Conservation (phyloP, 2,888 invertebrate genomes). For the Epistrophe eligans region DNA sequence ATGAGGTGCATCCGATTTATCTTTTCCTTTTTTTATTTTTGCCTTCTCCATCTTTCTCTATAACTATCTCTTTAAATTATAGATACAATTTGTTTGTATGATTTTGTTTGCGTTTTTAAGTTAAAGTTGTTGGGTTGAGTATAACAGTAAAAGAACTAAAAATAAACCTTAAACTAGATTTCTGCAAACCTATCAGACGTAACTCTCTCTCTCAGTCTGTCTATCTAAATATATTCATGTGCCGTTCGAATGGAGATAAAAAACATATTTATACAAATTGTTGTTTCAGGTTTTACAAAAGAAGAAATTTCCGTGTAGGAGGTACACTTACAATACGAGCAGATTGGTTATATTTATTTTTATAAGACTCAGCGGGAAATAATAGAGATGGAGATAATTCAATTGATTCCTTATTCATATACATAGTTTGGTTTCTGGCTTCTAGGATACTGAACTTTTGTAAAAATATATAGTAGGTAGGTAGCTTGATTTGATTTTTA, state of each 20-base stretch:
- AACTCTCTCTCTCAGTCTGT: too few relatives aligned
- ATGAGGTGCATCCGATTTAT: conserved; percentile 67
- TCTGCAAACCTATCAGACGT: conserved; percentile 9
- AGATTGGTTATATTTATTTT: background rate
- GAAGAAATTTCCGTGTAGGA: conserved; percentile 12
- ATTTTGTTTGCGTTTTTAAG: background rate
- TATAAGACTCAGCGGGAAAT: conserved; percentile 8
- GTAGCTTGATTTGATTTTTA: background rate
- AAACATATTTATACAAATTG: conserved; percentile 3
- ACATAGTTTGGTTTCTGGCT: background rate
- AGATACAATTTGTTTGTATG: conserved; percentile 41
- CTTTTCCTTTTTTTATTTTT: conserved; percentile 29
- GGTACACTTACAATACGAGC: background rate
- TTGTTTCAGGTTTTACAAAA: background rate
- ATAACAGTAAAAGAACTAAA: conserved; percentile 29
- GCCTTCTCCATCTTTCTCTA: background rate
- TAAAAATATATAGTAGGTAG: too few relatives aligned
- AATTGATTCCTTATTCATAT: conserved; percentile 32
- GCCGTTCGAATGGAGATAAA: background rate
- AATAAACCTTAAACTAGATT: conserved; percentile 46
- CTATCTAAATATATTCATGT: background rate
- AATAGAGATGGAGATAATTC: conserved; percentile 23
- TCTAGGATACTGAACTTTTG: background rate
- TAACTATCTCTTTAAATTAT: conserved; percentile 13
- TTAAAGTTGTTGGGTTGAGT: background rate